Base-by-base conservation (phyloP, 2,797 vertebrate species). In the Alcedo quadribrachys region DNA sequence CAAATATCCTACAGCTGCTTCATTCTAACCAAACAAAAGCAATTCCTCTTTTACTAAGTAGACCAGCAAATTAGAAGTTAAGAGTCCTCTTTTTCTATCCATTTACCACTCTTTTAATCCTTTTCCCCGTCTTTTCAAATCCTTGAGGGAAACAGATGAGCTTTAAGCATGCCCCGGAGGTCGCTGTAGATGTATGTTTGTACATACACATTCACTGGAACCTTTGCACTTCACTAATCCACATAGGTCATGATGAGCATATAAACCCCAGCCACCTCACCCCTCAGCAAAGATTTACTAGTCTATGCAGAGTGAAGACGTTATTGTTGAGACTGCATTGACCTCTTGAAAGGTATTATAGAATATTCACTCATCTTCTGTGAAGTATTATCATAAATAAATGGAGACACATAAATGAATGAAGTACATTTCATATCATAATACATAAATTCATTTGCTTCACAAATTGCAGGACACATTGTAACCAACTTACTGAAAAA, bases 181-280 rank as follows among this genome's bases (percentile, higher is more conserved):
- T 89, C 50, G 5, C 81, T 73, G 62, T 51, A 65, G 84, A 79
- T 80, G 60, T 66, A 33, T 92, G 86, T 96, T 92, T 93, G 84
- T 78, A 95, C 91, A 70, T 78, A 87, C 62, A 87, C 79, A 87
- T 67, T 93, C 91, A 57, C 78, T 85, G 67, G 80, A 93, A 97
- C 93, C 92, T 96, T 95, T 96, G 96, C 89, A 92, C 97, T 96
- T 95, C 7, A 0, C 80, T 96, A 97, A 94, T 97, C 93, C 96
- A 60, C 21, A 50, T 77, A 88, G 95, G 90, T 93, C 96, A 86
- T 90, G 93, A 93, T 95, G 92, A 96, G 93, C 93, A 96, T 69
- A 95, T 90, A 82, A 96, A 95, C 75, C 82, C 85, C 86, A 92
- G 81, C 51, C 88, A 85, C 94, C 78, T 95, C 9, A 8, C 82